These are phyloP conservation scores for Brachionus paranguensis DNA, from an alignment of 1,140 invertebrate genomes.

Conservation along the genomic window DNA sequence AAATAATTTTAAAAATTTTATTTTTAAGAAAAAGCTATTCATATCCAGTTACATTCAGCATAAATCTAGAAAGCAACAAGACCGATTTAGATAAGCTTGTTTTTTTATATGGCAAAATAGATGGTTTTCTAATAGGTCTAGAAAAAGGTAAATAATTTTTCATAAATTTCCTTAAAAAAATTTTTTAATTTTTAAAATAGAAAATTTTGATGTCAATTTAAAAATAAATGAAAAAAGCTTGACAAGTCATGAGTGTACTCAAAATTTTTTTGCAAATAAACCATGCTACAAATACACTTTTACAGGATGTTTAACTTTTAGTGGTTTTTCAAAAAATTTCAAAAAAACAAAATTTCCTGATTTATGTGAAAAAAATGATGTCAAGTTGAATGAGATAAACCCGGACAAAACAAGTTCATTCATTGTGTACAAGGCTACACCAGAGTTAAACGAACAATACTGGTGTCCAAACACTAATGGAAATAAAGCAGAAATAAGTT, in stretches of 20 bases:
- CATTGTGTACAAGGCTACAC: not conserved
- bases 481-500: not conserved
- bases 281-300: not conserved
- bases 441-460: not conserved
- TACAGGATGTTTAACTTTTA: not conserved
- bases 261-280: not conserved
- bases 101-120: not conserved
- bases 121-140: constrained; percentile 5
- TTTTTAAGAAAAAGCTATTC: not conserved
- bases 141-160: not conserved
- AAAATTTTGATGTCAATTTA: not conserved
- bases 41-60: not conserved
- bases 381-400: not conserved
- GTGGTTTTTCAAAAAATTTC: constrained; percentile 4
- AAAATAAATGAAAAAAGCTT: not conserved
- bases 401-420: not conserved
- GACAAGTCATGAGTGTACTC: not conserved
- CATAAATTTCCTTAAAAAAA: not conserved
- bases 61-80: not conserved
- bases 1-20: not conserved
- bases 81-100: not conserved
- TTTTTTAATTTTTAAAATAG: not conserved
- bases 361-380: not conserved
- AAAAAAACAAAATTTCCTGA: constrained; percentile 14
- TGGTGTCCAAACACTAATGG: constrained; percentile 1